A percentile compares a stretch with the other conserved stretches of the same genome.
Evolutionary conservation across 2,797 vertebrate genomes (phyloP).

Genomic region (Serranus cabrilla): DNA sequence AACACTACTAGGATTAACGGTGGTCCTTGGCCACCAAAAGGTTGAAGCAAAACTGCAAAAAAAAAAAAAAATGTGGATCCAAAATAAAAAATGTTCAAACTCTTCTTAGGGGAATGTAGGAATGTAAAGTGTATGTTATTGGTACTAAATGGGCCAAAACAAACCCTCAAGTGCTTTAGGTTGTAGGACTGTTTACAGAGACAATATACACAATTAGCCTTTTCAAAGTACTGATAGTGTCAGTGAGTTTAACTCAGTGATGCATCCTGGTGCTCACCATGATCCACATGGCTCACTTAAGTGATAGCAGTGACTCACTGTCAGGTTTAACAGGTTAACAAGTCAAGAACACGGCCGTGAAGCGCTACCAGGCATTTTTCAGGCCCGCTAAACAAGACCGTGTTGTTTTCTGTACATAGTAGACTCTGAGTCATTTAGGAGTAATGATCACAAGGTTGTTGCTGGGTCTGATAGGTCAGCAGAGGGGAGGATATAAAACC

Average conservation of each 20-base stretch:
- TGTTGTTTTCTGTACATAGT: conserved; percentile 29
- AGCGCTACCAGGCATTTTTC: conserved; percentile 37
- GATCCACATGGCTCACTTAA: conserved; percentile 34
- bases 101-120: conserved; percentile 6
- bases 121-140: conserved; percentile 46
- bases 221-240: neutral
- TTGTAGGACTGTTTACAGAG: neutral
- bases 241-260: neutral
- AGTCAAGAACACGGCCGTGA: conserved; percentile 45
- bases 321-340: conserved; percentile 57
- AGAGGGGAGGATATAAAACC: conserved; percentile 28
- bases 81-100: neutral
- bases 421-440: conserved; percentile 35
- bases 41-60: conserved; percentile 15
- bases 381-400: conserved; percentile 59
- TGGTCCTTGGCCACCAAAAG: neutral
- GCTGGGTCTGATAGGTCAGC: conserved; percentile 9
- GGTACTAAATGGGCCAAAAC: conserved; percentile 35
- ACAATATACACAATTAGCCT: neutral
- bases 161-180: conserved; percentile 6
- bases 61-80: neutral
- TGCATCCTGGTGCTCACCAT: neutral
- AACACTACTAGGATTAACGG: conserved; percentile 20
- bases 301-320: conserved; percentile 43
- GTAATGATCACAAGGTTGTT: conserved; percentile 28